Percentiles rank a stretch among this genome's conserved stretches.
These are phyloP conservation scores for Eurypyga helias DNA, from an alignment of 2,113 vertebrate genomes.

Conservation along the genomic window DNA sequence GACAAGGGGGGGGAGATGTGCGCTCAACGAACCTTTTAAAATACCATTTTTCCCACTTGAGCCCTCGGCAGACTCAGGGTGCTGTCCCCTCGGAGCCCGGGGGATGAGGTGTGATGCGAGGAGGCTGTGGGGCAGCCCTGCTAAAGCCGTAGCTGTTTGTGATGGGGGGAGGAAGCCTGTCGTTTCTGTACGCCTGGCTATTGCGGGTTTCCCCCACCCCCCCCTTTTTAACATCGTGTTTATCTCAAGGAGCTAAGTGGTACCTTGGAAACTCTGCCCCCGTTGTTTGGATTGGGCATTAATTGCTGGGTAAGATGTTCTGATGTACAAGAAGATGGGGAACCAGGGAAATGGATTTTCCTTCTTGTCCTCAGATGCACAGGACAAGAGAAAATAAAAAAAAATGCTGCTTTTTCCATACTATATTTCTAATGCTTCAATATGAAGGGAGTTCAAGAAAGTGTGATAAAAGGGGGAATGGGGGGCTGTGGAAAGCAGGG, in stretches of 20 bases:
- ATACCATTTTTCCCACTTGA: neutral
- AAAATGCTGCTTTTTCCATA: neutral
- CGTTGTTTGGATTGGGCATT: neutral
- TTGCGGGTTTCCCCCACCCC: neutral
- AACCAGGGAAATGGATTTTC: neutral
- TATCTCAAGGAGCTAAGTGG: neutral
- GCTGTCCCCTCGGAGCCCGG: accelerated
- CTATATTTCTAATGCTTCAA: neutral
- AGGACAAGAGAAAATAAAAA: neutral
- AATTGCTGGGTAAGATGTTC: neutral
- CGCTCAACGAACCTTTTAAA: neutral
- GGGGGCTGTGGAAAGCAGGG: neutral
- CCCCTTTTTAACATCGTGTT: neutral
- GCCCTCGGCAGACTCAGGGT: neutral
- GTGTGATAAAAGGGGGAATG: neutral
- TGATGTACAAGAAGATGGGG: neutral
- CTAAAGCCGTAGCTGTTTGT: neutral
- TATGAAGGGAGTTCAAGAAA: neutral
- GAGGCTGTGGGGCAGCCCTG: neutral
- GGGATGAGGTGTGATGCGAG: neutral
- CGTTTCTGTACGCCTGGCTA: neutral
- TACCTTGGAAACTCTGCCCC: conserved; percentile 41
- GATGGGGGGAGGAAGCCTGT: neutral
- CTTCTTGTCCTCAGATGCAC: neutral
- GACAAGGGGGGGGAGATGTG: accelerated